A percentile compares a stretch with the other conserved stretches of the same genome.
These are phyloP conservation scores for Drosophila hawaiiensis DNA, from an alignment of 2,888 invertebrate species.

Conservation along the genomic window DNA sequence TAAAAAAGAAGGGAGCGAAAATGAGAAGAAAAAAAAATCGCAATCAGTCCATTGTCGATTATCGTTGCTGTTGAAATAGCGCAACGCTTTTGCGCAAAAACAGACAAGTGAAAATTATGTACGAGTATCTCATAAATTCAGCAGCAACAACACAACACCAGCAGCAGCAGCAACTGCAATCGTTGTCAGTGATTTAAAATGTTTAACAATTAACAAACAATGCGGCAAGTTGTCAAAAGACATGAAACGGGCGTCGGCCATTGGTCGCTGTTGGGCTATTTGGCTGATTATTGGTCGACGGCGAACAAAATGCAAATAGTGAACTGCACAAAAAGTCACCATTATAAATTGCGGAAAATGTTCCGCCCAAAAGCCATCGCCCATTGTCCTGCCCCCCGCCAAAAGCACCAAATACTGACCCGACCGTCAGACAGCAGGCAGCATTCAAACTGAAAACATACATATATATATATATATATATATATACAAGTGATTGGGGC, in stretches of 20 bases:
- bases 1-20: background rate
- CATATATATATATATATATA: background rate
- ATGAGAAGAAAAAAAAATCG: constrained; percentile 2
- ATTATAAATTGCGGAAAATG: constrained; percentile 51
- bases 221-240: constrained; percentile 76
- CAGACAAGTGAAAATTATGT: constrained; percentile 3
- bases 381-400: background rate
- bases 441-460: constrained; percentile 23
- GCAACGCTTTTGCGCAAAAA: background rate
- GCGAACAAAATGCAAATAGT: constrained; percentile 68
- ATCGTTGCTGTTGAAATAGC: constrained; percentile 3
- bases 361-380: background rate
- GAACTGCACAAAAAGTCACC: constrained; percentile 49
- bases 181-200: constrained; percentile 72
- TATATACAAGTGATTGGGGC: constrained; percentile 32
- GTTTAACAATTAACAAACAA: constrained; percentile 76
- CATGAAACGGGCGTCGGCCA: constrained; percentile 65
- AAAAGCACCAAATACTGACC: background rate
- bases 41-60: constrained; percentile 33
- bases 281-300: constrained; percentile 27
- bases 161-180: constrained; percentile 34
- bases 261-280: background rate
- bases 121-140: constrained; percentile 45
- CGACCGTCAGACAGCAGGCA: constrained; percentile 2
- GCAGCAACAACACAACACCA: constrained; percentile 15